These are phyloP conservation scores for Globodera rostochiensis DNA, from an alignment of 1,140 invertebrate species.

Conservation along the genomic window DNA sequence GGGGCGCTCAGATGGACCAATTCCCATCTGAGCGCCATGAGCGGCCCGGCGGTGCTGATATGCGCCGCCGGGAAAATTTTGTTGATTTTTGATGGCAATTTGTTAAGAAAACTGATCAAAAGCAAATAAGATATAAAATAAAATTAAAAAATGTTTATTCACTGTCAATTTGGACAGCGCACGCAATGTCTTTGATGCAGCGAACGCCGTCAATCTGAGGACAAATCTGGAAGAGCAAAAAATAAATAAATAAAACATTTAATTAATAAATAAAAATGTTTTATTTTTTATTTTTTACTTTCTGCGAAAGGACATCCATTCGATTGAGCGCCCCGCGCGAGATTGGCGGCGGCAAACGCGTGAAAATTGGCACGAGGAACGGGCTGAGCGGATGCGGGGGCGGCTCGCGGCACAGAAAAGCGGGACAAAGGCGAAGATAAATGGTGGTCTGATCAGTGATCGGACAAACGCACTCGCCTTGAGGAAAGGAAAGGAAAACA, in stretches of 20 bases:
- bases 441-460: slow-evolving; percentile 54
- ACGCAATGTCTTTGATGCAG: slow-evolving; percentile 59
- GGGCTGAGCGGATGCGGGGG: slow-evolving; percentile 43
- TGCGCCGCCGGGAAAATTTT: too few relatives aligned
- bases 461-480: slow-evolving; percentile 57
- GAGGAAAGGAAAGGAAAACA: background rate
- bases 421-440: slow-evolving; percentile 60
- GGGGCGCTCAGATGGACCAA: too few relatives aligned
- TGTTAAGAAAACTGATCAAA: too few relatives aligned
- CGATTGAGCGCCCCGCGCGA: slow-evolving; percentile 45
- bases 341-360: slow-evolving; percentile 54
- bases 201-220: slow-evolving; percentile 60
- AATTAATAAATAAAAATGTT: too few relatives aligned
- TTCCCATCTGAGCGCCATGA: too few relatives aligned
- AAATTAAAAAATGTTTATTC: slow-evolving; percentile 6
- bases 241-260: background rate
- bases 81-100: too few relatives aligned
- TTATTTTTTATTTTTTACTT: slow-evolving; percentile 35
- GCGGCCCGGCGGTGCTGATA: too few relatives aligned
- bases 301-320: slow-evolving; percentile 64
- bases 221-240: slow-evolving; percentile 48
- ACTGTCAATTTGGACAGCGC: slow-evolving; percentile 53
- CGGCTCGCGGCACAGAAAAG: slow-evolving; percentile 53
- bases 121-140: too few relatives aligned
- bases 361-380: slow-evolving; percentile 64